These are phyloP conservation scores for Meloidogyne floridensis DNA, from an alignment of 1,140 invertebrate species.

Conservation along the genomic window DNA sequence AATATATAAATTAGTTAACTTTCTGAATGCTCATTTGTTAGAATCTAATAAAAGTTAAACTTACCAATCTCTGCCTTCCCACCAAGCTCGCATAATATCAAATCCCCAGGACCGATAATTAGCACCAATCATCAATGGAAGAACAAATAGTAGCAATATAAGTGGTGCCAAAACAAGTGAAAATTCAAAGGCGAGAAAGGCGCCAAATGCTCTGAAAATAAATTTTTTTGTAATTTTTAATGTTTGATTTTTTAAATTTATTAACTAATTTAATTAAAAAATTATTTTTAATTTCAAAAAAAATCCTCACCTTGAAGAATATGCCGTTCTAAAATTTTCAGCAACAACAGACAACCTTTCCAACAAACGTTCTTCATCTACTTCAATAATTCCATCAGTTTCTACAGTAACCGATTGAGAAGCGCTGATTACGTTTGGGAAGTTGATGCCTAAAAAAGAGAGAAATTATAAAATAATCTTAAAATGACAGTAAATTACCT, in stretches of 20 bases:
- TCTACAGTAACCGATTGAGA: conserved; percentile 25
- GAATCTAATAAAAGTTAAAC: conserved; percentile 14
- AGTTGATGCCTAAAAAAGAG: conserved; percentile 32
- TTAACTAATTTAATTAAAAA: too few relatives aligned
- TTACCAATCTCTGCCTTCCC: conserved; percentile 37
- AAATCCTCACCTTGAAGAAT: conserved; percentile 27
- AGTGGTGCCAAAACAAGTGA: conserved; percentile 38
- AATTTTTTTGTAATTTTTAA: neutral
- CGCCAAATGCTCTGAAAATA: conserved; percentile 31
- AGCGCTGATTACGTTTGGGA: conserved; percentile 33
- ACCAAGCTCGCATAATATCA: conserved; percentile 44
- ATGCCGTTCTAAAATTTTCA: conserved; percentile 39
- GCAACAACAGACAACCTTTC: conserved; percentile 35
- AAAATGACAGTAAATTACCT: neutral
- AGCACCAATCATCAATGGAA: conserved; percentile 38
- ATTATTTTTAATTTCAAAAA: neutral
- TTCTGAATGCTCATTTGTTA: conserved; percentile 12
- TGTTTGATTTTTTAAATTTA: neutral
- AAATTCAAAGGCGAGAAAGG: conserved; percentile 35
- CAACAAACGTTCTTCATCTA: conserved; percentile 41
- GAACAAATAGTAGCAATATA: conserved; percentile 33
- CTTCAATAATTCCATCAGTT: conserved; percentile 37
- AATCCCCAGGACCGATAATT: conserved; percentile 39
- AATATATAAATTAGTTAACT: neutral
- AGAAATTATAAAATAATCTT: neutral